A percentile compares a stretch with the other conserved stretches of the same genome.
phyloP scores from a whole-genome alignment of 2,113 vertebrate genomes.

The Morphnarchus princeps region DNA sequence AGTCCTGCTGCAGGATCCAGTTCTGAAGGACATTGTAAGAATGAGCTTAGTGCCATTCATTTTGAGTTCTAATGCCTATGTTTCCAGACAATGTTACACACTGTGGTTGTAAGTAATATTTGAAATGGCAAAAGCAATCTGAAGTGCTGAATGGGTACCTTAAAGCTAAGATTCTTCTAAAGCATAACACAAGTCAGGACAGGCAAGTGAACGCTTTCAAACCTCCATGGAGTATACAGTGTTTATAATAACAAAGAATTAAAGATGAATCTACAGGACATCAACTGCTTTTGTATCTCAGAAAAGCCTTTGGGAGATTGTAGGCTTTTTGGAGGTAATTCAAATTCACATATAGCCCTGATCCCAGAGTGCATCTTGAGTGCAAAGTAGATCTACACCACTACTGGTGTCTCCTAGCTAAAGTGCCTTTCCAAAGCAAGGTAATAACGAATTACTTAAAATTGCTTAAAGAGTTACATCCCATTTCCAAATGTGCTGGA shows the following conservation, averaged over 20 bases:
- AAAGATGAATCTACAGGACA: background rate
- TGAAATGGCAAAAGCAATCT: background rate
- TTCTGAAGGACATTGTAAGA: background rate
- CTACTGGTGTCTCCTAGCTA: background rate
- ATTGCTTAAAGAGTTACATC: constrained; percentile 4
- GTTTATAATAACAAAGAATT: constrained; percentile 21
- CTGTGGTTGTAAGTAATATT: background rate
- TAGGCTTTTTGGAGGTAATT: background rate
- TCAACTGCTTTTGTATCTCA: background rate
- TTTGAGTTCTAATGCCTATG: background rate
- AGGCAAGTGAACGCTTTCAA: background rate
- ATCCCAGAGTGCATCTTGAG: background rate
- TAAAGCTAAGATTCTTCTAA: background rate
- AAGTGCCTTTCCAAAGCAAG: background rate
- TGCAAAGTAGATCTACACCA: background rate
- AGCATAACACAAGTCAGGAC: background rate
- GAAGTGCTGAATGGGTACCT: background rate
- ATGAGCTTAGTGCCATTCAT: background rate
- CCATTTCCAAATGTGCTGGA: background rate
- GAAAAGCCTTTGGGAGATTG: background rate
- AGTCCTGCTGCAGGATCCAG: background rate
- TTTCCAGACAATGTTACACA: background rate
- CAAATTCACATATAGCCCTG: background rate
- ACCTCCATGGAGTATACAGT: background rate
- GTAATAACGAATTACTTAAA: background rate